Evolutionary conservation across 2,113 vertebrate genomes (phyloP).

Genomic region (Pipra filicauda): DNA sequence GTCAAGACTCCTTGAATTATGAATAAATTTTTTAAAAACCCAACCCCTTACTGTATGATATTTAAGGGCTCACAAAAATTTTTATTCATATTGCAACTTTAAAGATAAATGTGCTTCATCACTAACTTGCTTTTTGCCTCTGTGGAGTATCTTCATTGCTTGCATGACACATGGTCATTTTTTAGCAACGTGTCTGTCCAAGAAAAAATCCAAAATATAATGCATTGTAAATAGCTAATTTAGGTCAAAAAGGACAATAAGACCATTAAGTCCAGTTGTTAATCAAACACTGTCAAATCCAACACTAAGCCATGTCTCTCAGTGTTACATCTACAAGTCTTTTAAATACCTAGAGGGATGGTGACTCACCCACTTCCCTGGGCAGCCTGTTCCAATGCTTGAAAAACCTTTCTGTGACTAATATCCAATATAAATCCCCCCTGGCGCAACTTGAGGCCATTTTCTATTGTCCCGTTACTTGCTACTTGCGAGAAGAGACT

Average conservation of each 20-base stretch:
- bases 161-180: not conserved
- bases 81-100: not conserved
- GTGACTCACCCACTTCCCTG: not conserved
- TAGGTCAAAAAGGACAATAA: not conserved
- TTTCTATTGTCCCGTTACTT: not conserved
- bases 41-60: not conserved
- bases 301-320: not conserved
- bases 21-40: not conserved
- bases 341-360: not conserved
- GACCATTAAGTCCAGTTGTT: not conserved
- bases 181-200: not conserved
- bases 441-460: not conserved
- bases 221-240: not conserved
- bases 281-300: not conserved
- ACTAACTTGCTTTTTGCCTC: not conserved
- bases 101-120: not conserved
- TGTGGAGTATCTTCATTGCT: not conserved
- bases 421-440: not conserved
- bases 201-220: not conserved
- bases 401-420: not conserved
- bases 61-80: not conserved
- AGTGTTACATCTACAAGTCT: not conserved
- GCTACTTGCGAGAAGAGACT: not conserved
- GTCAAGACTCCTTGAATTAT: not conserved
- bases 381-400: not conserved